phyloP scores from a whole-genome alignment of 1,140 invertebrate genomes.

The Heliconius himera region DNA sequence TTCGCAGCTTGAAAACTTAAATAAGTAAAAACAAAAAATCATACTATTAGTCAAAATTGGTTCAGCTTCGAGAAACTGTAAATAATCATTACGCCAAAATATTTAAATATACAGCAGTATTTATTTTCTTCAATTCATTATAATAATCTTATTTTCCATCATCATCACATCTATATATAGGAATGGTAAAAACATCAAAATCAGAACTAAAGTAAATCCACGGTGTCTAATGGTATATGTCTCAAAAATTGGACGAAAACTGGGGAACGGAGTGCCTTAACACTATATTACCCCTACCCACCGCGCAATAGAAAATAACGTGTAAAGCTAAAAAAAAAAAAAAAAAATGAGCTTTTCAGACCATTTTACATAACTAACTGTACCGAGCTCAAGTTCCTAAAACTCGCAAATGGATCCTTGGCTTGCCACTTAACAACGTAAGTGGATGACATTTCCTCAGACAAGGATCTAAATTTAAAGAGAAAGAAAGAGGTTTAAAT shows the following conservation, averaged over 20 bases:
- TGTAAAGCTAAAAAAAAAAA: not conserved
- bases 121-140: too few relatives aligned
- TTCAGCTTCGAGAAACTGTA: too few relatives aligned
- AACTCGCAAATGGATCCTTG: slow-evolving; percentile 6
- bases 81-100: too few relatives aligned
- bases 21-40: not conserved
- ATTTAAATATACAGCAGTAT: too few relatives aligned
- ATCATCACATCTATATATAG: too few relatives aligned
- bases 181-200: too few relatives aligned
- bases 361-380: not conserved
- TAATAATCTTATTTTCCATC: too few relatives aligned
- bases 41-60: too few relatives aligned
- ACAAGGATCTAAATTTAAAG: slow-evolving; percentile 3
- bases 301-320: not conserved
- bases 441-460: slow-evolving; percentile 10
- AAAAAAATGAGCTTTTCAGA: not conserved
- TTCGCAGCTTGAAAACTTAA: not conserved
- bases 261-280: not conserved
- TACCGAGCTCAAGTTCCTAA: not conserved
- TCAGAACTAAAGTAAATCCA: too few relatives aligned
- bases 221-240: too few relatives aligned
- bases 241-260: too few relatives aligned
- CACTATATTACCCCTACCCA: not conserved
- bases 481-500: not conserved
- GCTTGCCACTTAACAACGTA: not conserved